phyloP scores from a whole-genome alignment of 2,113 vertebrate species.

The Carassius carassius region DNA sequence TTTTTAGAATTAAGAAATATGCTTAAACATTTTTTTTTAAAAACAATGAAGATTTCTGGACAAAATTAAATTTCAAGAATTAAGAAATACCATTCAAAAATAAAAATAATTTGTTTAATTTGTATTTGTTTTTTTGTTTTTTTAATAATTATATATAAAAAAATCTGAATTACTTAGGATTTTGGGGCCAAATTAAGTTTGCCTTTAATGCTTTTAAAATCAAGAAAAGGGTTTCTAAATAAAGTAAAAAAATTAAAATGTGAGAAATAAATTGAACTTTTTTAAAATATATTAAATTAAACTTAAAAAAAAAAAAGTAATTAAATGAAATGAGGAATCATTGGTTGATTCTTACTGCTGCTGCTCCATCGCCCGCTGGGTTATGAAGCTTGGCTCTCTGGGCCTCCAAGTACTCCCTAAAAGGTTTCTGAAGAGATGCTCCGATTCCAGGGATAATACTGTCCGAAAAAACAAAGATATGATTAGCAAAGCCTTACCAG shows the following conservation, averaged over 20 bases:
- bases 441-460: conserved; percentile 91
- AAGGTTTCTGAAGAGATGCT: conserved; percentile 94
- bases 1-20: too few species aligned
- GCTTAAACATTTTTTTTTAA: too few species aligned
- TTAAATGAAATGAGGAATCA: neutral
- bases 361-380: conserved; percentile 71
- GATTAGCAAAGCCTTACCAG: conserved; percentile 78
- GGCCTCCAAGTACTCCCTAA: conserved; percentile 94
- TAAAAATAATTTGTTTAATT: too few species aligned
- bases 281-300: neutral
- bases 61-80: too few species aligned
- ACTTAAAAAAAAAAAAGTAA: neutral
- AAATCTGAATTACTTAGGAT: too few species aligned
- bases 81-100: too few species aligned
- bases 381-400: conserved; percentile 95
- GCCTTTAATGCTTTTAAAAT: neutral
- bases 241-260: neutral
- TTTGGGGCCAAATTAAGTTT: neutral
- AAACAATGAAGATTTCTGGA: too few species aligned
- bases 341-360: conserved; percentile 80
- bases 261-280: neutral
- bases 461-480: conserved; percentile 53
- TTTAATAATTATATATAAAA: too few species aligned
- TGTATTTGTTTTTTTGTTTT: too few species aligned
- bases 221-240: neutral